phyloP scores from a whole-genome alignment of 2,888 invertebrate genomes.

The Anarsia innoxiella region DNA sequence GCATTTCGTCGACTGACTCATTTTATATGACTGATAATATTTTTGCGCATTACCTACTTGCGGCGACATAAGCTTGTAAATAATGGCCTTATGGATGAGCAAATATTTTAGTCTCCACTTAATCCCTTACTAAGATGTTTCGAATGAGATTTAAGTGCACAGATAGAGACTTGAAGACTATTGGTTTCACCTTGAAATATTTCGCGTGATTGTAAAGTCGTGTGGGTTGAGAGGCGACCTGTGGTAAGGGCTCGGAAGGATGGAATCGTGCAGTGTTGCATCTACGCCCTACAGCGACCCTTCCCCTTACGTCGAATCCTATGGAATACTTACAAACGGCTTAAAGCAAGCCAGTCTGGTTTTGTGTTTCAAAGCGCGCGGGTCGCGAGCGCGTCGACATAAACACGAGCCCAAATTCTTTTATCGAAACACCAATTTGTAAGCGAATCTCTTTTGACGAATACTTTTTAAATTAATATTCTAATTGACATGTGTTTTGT shows the following conservation, averaged over 20 bases:
- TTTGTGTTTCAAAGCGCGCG: constrained; percentile 66
- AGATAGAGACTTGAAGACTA: too few relatives aligned
- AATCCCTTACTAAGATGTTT: constrained; percentile 21
- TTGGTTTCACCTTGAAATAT: too few relatives aligned
- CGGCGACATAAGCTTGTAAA: constrained; percentile 43
- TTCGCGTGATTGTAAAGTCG: constrained; percentile 11
- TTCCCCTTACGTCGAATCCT: constrained; percentile 71
- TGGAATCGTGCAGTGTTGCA: constrained; percentile 65
- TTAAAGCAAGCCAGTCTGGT: constrained; percentile 71
- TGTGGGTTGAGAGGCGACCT: constrained; percentile 31
- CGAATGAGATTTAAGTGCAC: constrained; percentile 13
- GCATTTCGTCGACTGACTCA: constrained; percentile 45
- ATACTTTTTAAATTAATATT: constrained; percentile 26
- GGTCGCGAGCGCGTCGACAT: constrained; percentile 50
- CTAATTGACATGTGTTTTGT: constrained; percentile 33
- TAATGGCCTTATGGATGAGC: constrained; percentile 35
- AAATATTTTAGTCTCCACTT: constrained; percentile 17
- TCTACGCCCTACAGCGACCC: constrained; percentile 71
- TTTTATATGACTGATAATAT: constrained; percentile 47
- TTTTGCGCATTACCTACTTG: constrained; percentile 48
- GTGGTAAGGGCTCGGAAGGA: constrained; percentile 61
- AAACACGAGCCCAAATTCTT: constrained; percentile 37
- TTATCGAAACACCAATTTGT: constrained; percentile 40
- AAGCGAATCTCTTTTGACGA: constrained; percentile 24
- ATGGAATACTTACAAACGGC: constrained; percentile 70